Evolutionary conservation across 2,797 vertebrate species (phyloP), one percentile per base, ranked within the genome.

Genomic region (Strix occidentalis): DNA sequence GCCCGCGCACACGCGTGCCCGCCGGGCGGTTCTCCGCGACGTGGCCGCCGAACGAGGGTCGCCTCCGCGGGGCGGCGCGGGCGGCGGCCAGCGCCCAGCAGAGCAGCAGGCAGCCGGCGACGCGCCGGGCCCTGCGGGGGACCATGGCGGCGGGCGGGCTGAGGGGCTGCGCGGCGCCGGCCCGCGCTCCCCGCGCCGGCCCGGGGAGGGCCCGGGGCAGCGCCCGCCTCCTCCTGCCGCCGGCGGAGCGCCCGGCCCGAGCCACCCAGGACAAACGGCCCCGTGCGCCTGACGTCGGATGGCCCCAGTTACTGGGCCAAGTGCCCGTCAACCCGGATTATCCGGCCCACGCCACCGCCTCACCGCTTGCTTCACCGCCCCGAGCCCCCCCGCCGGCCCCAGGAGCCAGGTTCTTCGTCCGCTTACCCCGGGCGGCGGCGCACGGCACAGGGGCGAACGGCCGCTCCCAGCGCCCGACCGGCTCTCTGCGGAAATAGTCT

Each of bases 11-110:
- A 87, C 98, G 97, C 33, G 98, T 98, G 41, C 98, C 99, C 57
- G 98, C 96, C 33, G 98, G 98, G 6, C 98, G 98, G 98, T 99
- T 99, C 96, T 98, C 99, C 89, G 98, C 98, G 26, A 99, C 98
- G 80, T 99, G 98, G 9, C 99, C 99, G 43, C 98, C 98, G 90
- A 99, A 99, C 46, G 98, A 97, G 16, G 98, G 98, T 46, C 69
- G 97, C 74, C 84, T 81, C 26, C 90, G 57, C 65, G 71, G 54
- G 21, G 41, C 51, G 45, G 20, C 24, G 69, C 48, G 74, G 41
- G 72, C 31, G 13, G 85, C 84, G 56, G 76, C 51, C 92, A 56
- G 48, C 5, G 91, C 91, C 29, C 93, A 75, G 77, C 63, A 82
- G 5, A 89, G 71, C 53, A 95, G 85, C 69, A 93, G 48, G 80